These are phyloP conservation scores for Diabrotica undecimpunctata DNA, from an alignment of 1,140 invertebrate species.

Conservation along the genomic window DNA sequence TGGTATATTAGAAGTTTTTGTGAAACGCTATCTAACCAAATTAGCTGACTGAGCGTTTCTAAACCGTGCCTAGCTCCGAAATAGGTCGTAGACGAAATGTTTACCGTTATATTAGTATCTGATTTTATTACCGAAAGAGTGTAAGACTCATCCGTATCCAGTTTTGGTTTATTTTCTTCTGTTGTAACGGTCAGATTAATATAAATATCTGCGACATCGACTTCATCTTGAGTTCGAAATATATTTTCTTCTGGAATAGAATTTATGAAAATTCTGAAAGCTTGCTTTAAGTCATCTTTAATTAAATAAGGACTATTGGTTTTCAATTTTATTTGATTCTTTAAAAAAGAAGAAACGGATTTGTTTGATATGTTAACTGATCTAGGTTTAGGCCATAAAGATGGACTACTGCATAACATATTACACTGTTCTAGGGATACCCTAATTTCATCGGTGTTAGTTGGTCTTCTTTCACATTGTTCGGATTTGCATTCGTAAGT, in stretches of 20 bases:
- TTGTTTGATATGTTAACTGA: slow-evolving; percentile 44
- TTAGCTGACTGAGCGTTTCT: slow-evolving; percentile 72
- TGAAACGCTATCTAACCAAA: slow-evolving; percentile 63
- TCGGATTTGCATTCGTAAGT: slow-evolving; percentile 1
- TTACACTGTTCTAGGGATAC: slow-evolving; percentile 47
- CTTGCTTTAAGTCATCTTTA: slow-evolving; percentile 14
- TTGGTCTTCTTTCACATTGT: neutral
- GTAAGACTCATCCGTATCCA: slow-evolving; percentile 72
- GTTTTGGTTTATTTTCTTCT: slow-evolving; percentile 38
- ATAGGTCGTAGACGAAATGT: slow-evolving; percentile 63
- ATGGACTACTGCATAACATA: slow-evolving; percentile 46
- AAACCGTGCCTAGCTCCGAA: slow-evolving; percentile 73
- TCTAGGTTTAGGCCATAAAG: slow-evolving; percentile 51
- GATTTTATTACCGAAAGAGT: slow-evolving; percentile 55
- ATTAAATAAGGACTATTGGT: slow-evolving; percentile 26
- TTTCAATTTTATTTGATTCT: slow-evolving; percentile 46
- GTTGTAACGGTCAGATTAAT: slow-evolving; percentile 19
- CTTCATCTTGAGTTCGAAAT: neutral
- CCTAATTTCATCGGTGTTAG: neutral
- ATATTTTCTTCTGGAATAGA: neutral
- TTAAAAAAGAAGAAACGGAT: slow-evolving; percentile 43
- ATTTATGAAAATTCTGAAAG: slow-evolving; percentile 16
- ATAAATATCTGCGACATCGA: slow-evolving; percentile 13
- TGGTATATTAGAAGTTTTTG: slow-evolving; percentile 54
- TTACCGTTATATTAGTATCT: slow-evolving; percentile 54